Evolutionary conservation across 2,888 invertebrate genomes (phyloP), one percentile per base, ranked within the genome.

Genomic region (Standfussiana lucernea): DNA sequence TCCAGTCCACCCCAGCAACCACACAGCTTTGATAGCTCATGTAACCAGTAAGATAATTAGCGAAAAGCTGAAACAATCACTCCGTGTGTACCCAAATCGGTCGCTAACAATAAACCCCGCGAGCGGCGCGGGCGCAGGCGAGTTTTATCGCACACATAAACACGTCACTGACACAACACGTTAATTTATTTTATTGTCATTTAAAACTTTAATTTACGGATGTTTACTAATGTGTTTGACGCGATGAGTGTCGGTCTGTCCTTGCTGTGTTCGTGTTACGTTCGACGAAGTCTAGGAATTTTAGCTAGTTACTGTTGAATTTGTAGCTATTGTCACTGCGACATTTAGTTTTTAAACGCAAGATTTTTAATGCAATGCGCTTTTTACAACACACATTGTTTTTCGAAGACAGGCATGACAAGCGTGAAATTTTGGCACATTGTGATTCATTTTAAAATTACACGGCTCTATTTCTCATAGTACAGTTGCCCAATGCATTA

Each of bases 181-280:
- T 90, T 92, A 92, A 93, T 95, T 95, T 95, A 94, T 94, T 96
- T 95, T 93, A 95, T 94, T 91, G 93, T 92, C 93, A 92, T 94
- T 95, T 94, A 92, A 94, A 94, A 93, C 93, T 91, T 92, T 94
- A 94, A 95, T 95, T 95, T 94, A 95, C 92, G 93, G 91, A 93
- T 95, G 96, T 96, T 95, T 95, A 95, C 94, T 94, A 87, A 88
- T 89, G 89, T 83, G 62, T 80, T 56, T 83, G 72, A 82, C 78
- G 71, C 86, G 79, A 87, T 75, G 74, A 68, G 78, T 61, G 77
- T 72, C 45, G 8, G 70, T 53, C 64, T 82, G 77, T 78, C 76
- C 73, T 80, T 77, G 79, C 13, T 24, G 47, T n/a, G 62, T 80
- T 61, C 84, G 75, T 59, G 40, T 45, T 72, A 68, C 72, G 6